These are phyloP conservation scores for Drosophila tristis DNA, from an alignment of 1,140 invertebrate species.

Conservation along the genomic window DNA sequence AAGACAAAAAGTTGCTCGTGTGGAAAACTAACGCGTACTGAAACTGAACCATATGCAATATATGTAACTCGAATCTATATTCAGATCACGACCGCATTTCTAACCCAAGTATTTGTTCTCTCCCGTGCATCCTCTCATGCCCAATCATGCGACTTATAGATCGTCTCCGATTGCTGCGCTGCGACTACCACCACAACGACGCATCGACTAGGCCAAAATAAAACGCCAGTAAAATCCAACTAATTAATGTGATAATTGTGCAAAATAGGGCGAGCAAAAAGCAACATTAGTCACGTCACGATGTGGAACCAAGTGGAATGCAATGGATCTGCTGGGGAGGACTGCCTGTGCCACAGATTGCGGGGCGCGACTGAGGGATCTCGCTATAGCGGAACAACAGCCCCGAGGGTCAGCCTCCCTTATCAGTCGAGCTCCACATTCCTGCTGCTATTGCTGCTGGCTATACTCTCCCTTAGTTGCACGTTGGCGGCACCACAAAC, in stretches of 20 bases:
- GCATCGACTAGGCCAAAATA: conserved; percentile 31
- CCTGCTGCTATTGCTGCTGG: conserved; percentile 46
- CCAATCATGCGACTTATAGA: conserved; percentile 49
- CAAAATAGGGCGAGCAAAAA: conserved; percentile 29
- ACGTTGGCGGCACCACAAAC: conserved; percentile 60
- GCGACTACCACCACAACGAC: conserved; percentile 33
- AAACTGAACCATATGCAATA: conserved; percentile 29
- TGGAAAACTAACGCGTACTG: conserved; percentile 41
- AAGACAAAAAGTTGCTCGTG: conserved; percentile 39
- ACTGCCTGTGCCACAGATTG: conserved; percentile 30
- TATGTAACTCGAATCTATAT: conserved; percentile 44
- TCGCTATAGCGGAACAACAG: background rate
- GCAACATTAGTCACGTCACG: conserved; percentile 20
- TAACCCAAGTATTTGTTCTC: conserved; percentile 35
- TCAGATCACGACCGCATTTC: conserved; percentile 60
- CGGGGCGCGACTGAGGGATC: conserved; percentile 11
- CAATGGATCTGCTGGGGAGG: conserved; percentile 3
- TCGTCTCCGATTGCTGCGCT: conserved; percentile 53
- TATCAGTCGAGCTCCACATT: conserved; percentile 37
- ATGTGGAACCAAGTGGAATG: conserved; percentile 30
- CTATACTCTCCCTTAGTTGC: conserved; percentile 19
- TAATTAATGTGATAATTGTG: conserved; percentile 68
- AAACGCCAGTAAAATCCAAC: conserved; percentile 30
- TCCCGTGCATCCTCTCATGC: conserved; percentile 11
- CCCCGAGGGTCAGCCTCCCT: conserved; percentile 18